Conservation (phyloP, 1,140 invertebrate genomes). For the Paralvinella palmiformis region DNA sequence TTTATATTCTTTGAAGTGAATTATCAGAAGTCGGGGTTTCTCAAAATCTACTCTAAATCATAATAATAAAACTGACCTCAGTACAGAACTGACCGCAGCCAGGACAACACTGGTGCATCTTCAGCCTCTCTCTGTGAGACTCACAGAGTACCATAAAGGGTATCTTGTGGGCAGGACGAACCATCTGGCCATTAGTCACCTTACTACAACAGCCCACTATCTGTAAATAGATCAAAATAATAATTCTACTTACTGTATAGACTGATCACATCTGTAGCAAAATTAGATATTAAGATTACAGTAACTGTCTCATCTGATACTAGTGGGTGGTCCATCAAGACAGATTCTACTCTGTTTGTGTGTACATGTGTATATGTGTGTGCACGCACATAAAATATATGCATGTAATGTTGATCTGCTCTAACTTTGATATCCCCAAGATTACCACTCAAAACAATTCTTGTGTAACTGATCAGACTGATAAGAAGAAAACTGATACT, state of each 20-base stretch:
- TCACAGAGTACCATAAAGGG: conserved; percentile 80
- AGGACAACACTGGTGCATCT: conserved; percentile 80
- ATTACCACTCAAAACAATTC: no score
- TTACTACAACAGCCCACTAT: conserved; percentile 74
- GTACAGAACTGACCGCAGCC: conserved; percentile 86
- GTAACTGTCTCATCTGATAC: neutral
- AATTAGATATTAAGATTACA: neutral
- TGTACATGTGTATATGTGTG: no score
- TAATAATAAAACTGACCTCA: conserved; percentile 57
- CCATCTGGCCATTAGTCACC: conserved; percentile 58
- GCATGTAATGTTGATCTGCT: no score
- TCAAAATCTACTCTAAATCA: neutral
- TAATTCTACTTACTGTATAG: no score
- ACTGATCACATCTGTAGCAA: neutral
- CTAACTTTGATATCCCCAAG: no score
- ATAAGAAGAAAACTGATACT: no score
- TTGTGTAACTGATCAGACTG: no score
- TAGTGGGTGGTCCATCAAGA: no score
- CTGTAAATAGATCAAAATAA: conserved; percentile 24
- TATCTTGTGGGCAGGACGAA: conserved; percentile 69
- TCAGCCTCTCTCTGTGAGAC: conserved; percentile 69
- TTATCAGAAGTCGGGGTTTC: no score
- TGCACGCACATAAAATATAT: no score
- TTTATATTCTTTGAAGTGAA: no score
- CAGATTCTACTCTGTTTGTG: no score